Conservation (phyloP, 2,113 vertebrate genomes). For the Stictonetta naevosa region DNA sequence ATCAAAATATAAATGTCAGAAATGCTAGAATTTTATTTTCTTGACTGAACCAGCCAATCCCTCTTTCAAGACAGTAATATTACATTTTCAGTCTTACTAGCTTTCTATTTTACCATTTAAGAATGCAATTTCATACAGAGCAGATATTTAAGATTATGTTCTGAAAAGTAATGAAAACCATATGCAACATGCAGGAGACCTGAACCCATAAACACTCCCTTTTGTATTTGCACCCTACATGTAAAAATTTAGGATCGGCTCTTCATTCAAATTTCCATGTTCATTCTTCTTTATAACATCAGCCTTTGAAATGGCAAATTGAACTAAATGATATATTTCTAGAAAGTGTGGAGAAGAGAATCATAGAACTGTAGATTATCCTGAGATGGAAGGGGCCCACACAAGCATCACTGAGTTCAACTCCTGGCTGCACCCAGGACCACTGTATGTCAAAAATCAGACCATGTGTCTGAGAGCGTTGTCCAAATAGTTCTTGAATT, state of each 20-base stretch:
- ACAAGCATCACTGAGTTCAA: no score
- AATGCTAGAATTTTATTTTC: slow-evolving; percentile 56
- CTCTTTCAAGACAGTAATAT: neutral
- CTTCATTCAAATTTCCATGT: neutral
- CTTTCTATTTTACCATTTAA: neutral
- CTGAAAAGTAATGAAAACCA: neutral
- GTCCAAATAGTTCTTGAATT: no score
- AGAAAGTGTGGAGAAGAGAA: neutral
- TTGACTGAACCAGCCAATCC: neutral
- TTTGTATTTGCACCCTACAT: neutral
- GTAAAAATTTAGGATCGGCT: neutral
- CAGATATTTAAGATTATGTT: neutral
- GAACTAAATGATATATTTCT: neutral
- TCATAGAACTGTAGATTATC: no score
- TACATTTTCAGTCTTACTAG: neutral
- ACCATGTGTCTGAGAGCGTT: no score
- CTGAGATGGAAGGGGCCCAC: no score
- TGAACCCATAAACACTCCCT: neutral
- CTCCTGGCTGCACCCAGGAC: no score
- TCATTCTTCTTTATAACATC: neutral
- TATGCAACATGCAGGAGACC: neutral
- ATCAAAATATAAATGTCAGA: slow-evolving; percentile 65
- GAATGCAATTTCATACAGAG: neutral
- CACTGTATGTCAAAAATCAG: no score
- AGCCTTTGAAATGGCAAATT: neutral